A percentile compares a stretch with the other conserved stretches of the same genome.
These are phyloP conservation scores for Ormyrus labotus DNA, from an alignment of 2,888 invertebrate species.

Conservation along the genomic window DNA sequence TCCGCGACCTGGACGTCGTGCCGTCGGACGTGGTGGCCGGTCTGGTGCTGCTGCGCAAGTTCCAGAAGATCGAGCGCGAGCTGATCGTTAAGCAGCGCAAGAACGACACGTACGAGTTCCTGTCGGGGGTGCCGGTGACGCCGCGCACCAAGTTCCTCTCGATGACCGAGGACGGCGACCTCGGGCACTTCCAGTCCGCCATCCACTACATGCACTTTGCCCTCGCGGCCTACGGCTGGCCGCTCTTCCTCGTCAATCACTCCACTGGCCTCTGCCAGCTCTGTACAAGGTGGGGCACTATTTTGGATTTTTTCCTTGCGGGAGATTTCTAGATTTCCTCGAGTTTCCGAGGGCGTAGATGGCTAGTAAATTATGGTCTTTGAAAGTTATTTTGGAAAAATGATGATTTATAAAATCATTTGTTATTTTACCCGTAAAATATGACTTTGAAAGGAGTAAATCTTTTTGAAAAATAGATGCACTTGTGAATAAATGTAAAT, in stretches of 20 bases:
- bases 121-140: slow-evolving; percentile 90
- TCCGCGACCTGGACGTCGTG: slow-evolving; percentile 91
- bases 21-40: slow-evolving; percentile 93
- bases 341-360: too few species aligned
- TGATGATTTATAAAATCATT: too few species aligned
- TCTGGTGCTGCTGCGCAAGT: slow-evolving; percentile 85
- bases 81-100: slow-evolving; percentile 85
- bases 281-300: slow-evolving; percentile 78
- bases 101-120: slow-evolving; percentile 90
- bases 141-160: slow-evolving; percentile 88
- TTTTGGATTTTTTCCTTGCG: neutral
- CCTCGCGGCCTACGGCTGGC: slow-evolving; percentile 92
- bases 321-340: too few species aligned
- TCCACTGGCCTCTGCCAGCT: slow-evolving; percentile 85
- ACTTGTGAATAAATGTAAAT: too few species aligned
- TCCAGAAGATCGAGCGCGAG: slow-evolving; percentile 87
- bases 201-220: slow-evolving; percentile 92
- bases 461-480: too few species aligned
- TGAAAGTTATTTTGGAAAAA: too few species aligned
- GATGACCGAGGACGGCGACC: slow-evolving; percentile 84
- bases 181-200: slow-evolving; percentile 83
- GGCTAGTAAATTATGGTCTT: too few species aligned
- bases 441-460: neutral
- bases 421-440: too few species aligned
- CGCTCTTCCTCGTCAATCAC: slow-evolving; percentile 87